A percentile compares a stretch with the other conserved stretches of the same genome.
Conservation (phyloP, 2,113 vertebrate genomes). For the Odontophorus gujanensis region DNA sequence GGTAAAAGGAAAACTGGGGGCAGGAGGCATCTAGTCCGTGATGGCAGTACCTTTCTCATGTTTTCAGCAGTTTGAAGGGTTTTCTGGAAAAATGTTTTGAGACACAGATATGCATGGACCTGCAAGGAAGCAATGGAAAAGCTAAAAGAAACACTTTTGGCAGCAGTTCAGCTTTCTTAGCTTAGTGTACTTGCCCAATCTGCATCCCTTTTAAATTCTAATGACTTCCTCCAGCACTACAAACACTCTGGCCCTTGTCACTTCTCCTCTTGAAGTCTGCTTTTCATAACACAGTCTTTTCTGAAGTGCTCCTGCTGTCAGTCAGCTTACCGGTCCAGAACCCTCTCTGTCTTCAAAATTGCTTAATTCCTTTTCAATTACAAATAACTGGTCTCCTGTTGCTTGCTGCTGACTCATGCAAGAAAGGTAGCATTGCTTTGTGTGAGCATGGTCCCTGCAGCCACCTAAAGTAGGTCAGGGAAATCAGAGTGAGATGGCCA, state of each 20-base stretch:
- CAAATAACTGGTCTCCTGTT: background rate
- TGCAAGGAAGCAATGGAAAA: background rate
- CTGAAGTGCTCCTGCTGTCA: slow-evolving; percentile 31
- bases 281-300: slow-evolving; percentile 54
- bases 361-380: slow-evolving; percentile 3
- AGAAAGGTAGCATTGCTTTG: background rate
- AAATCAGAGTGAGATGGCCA: accelerated
- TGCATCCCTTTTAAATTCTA: slow-evolving; percentile 69
- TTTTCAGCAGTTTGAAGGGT: background rate
- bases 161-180: slow-evolving; percentile 40
- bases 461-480: background rate
- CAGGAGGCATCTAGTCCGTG: background rate
- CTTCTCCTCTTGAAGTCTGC: slow-evolving; percentile 64
- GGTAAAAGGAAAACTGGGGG: background rate
- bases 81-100: slow-evolving; percentile 5
- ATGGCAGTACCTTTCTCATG: background rate
- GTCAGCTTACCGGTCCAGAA: slow-evolving; percentile 40
- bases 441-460: background rate
- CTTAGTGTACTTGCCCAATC: slow-evolving; percentile 14
- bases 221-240: slow-evolving; percentile 69
- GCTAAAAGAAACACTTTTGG: slow-evolving; percentile 45
- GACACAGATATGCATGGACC: background rate
- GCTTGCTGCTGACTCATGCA: slow-evolving; percentile 1
- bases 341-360: slow-evolving; percentile 7
- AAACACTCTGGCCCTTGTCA: slow-evolving; percentile 65